Evolutionary conservation across 2,797 vertebrate genomes (phyloP), one percentile per base, ranked within the genome.

Genomic region (Semaprochilodus insignis): DNA sequence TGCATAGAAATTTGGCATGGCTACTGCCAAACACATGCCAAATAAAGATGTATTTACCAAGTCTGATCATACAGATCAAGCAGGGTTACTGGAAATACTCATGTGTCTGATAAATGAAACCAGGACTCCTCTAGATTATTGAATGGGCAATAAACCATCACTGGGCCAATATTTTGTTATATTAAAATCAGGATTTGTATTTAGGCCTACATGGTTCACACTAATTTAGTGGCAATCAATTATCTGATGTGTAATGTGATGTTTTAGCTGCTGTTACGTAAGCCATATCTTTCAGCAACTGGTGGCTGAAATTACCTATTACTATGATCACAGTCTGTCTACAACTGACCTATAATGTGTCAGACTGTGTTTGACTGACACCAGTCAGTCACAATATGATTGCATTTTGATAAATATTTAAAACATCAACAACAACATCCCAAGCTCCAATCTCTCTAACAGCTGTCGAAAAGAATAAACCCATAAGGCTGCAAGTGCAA

Each of bases 401-500:
- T 31, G 31, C 31, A 31, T 31, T 31, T 31, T 31, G 3, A 31
- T 31, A 2, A 44, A 44, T 54, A 15, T 54, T 54, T 54, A 17
- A 54, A 54, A 54, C 7, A 44, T 4, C 44, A 10, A 8, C 44
- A 48, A 48, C 44, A 3, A 19, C 44, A 48, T 48, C 44, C 44
- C 44, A n/a, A 59, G 57, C 23, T 27, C 62, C 23, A 31, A 87
- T 89, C 90, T 90, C 88, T 89, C 89, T 57, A 85, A 84, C 71
- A 74, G 72, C 54, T 73, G 72, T 80, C 69, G 72, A 62, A 23
- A 82, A 78, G 78, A 86, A 77, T 60, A 86, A 83, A 83, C 83
- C 54, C 75, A 88, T 88, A 92, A 86, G 90, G 88, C 90, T 84
- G 90, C 90, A 90, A 85, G 89, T 90, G 89, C 90, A 91, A 73